Percentiles rank a stretch among this genome's conserved stretches.
Conservation (phyloP, 2,888 invertebrate genomes). For the Drosophila ochracea region DNA sequence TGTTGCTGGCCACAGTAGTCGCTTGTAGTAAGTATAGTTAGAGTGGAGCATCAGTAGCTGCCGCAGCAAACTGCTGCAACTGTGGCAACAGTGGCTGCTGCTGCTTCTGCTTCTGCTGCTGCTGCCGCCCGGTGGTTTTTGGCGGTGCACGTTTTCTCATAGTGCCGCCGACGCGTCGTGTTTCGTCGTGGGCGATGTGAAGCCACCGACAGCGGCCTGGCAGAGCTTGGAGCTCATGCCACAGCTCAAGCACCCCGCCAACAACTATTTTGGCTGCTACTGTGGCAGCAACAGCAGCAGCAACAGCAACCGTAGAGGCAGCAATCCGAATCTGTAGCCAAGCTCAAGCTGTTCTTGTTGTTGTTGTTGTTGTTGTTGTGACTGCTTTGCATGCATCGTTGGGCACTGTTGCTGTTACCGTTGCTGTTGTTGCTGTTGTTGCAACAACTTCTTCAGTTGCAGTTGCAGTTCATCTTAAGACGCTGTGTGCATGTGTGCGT, state of each 20-base stretch:
- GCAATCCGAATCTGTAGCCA: slow-evolving; percentile 7
- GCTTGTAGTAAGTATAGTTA: slow-evolving; percentile 15
- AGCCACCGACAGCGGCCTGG: slow-evolving; percentile 36
- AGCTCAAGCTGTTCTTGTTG: slow-evolving; percentile 40
- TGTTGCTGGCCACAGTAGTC: slow-evolving; percentile 36
- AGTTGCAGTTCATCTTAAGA: slow-evolving; percentile 52
- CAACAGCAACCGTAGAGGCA: slow-evolving; percentile 20
- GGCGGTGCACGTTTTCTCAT: slow-evolving; percentile 70
- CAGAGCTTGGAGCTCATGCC: slow-evolving; percentile 1
- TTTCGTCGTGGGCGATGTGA: slow-evolving; percentile 77
- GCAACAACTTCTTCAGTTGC: slow-evolving; percentile 79
- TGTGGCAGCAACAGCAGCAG: slow-evolving; percentile 54
- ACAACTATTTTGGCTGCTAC: slow-evolving; percentile 77
- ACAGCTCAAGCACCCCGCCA: slow-evolving; percentile 16
- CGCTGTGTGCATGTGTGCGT: slow-evolving; percentile 28
- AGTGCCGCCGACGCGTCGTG: slow-evolving; percentile 74
- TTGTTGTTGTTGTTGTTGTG: slow-evolving; percentile 25
- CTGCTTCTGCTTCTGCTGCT: background rate
- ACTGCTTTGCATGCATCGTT: slow-evolving; percentile 78
- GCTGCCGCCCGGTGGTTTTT: slow-evolving; percentile 45
- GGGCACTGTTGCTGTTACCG: slow-evolving; percentile 57
- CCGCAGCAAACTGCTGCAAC: slow-evolving; percentile 18
- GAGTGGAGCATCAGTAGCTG: slow-evolving; percentile 20
- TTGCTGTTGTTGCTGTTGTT: slow-evolving; percentile 68
- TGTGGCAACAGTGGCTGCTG: slow-evolving; percentile 7